Base-by-base conservation (phyloP, 2,113 vertebrate species). In the Plotosus lineatus region DNA sequence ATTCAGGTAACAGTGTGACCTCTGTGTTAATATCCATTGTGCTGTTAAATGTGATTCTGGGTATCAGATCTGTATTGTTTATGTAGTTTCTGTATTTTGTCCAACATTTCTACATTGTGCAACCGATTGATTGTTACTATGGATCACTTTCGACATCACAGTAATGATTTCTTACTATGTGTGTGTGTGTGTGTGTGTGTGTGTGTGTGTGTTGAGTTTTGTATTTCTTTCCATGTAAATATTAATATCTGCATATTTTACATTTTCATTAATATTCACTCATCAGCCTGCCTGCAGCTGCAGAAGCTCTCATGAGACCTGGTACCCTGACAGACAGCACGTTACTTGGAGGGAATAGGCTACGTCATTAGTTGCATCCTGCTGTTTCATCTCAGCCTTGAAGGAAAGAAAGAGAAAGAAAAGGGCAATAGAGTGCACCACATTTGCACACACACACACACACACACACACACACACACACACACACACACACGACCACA, bases 371-470 rank as follows among this genome's bases (percentile, higher is more conserved):
- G 33, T 50, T 53, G 42, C 46, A 33, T 69, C 71, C 56, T 74
- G 23, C 73, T 66, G 65, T 40, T 60, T 68, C 21, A 69, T 53
- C 61, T 11, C 75, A 77, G 51, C 73, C 68, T 78, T 38, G 42
- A 44, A 38, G 44, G 28, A 38, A 26, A n/a, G 9, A 80, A 9
- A 11, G 60, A 61, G 65, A 56, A 78, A 58, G 73, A 71, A 65
- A 15, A 23, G n/a, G 9, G n/a, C 31, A 38, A 3, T 53, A 61
- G 58, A 40, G 53, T 71, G 44, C 6, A n/a, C 65, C 72, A n/a
- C 3, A 69, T 72, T 12, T 78, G 28, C 56, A 86, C 66, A 78
- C 33, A 65, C 69, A 51, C 51, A 75, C 33, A 71, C 53, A 71
- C 51, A 63, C 75, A 60, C n/a, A 31, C 76, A 82, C 23, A 42